These are phyloP conservation scores for Chamaetylas fuelleborni DNA, from an alignment of 2,113 vertebrate genomes.

Conservation along the genomic window DNA sequence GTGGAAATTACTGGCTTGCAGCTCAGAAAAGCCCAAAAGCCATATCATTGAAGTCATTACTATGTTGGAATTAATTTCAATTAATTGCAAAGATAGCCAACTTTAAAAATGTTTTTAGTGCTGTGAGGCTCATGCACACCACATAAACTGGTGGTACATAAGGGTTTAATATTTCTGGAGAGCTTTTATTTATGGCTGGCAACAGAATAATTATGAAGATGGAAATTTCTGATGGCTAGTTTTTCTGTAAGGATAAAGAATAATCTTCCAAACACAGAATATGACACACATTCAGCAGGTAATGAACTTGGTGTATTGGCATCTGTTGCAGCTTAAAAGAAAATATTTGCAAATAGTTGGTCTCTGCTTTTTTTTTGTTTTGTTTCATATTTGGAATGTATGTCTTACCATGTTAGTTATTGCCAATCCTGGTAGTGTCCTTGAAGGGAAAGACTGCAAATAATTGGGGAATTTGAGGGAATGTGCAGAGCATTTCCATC, in stretches of 20 bases:
- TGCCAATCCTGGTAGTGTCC: conserved; percentile 1
- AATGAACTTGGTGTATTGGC: not conserved
- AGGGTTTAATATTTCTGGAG: not conserved
- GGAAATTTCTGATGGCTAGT: not conserved
- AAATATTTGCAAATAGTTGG: not conserved
- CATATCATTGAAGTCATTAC: not conserved
- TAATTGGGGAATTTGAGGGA: not conserved
- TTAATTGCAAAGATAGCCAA: not conserved
- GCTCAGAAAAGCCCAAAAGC: not conserved
- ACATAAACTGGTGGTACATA: not conserved
- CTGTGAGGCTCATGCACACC: not conserved
- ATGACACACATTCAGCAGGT: not conserved
- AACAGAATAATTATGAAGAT: not conserved
- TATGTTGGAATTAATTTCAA: not conserved
- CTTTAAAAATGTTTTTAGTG: not conserved
- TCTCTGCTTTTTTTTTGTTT: not conserved
- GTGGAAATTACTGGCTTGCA: not conserved
- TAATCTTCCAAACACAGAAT: not conserved
- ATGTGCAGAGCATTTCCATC: not conserved
- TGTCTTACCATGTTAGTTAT: not conserved
- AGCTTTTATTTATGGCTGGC: not conserved
- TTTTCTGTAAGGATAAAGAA: not conserved
- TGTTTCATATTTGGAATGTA: not conserved
- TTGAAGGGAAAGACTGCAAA: conserved; percentile 7
- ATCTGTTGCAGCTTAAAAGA: not conserved